Base-by-base conservation (phyloP, 2,113 vertebrate genomes). In the Corythoichthys haematopterus region DNA sequence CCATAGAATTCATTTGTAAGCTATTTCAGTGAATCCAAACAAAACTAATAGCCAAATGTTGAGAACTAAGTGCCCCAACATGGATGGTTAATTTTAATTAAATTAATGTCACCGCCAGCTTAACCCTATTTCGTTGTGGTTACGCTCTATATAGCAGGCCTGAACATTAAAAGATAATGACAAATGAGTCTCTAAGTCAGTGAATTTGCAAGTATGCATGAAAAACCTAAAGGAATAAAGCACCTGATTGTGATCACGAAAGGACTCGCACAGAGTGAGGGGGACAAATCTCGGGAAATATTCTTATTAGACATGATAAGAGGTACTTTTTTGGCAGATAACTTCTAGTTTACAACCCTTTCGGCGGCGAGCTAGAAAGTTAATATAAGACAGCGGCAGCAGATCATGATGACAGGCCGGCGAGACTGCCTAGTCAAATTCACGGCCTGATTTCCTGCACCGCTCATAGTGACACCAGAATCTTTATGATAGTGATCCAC, bases 381-480 rank as follows among this genome's bases (percentile, higher is more conserved):
- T 75, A 64, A 85, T 84, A 80, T 78, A 75, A 81, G 67, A 70
- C 68, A 64, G 69, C 76, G 65, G 65, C 71, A 66, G 64, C 75
- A 75, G 63, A 72, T 64, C 66, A 72, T 38, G 50, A 74, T 70
- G 76, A 76, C 76, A 72, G 68, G 61, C 61, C 69, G 66, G 47
- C 52, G 16, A 73, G 72, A 60, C 56, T 64, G 69, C 77, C 74
- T 8, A 71, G 72, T 68, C 59, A 77, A 74, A 80, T 78, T 76
- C 69, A 72, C 68, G 64, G 45, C n/a, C 16, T 51, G 66, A 69
- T 60, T 72, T 40, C 65, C 59, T 60, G 48, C 73, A 37, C 57
- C 6, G 51, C 68, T 70, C 28, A 20, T 51, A 50, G 65, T 69
- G 68, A 79, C 56, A 64, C 61, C 45, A 64, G 78, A 71, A 80